phyloP scores from a whole-genome alignment of 2,888 invertebrate genomes.

The Bellardia pandia region DNA sequence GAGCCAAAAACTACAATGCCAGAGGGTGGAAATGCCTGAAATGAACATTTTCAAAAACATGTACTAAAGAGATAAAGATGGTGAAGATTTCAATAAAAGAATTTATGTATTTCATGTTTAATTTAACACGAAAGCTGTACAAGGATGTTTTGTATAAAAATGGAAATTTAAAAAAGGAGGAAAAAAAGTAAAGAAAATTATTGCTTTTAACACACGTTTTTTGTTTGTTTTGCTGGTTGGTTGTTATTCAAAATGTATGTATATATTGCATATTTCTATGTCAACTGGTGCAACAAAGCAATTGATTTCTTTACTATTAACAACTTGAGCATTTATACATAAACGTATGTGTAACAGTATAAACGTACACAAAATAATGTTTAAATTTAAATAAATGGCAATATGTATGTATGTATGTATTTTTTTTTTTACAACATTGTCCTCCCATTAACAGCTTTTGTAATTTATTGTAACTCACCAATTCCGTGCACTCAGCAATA shows the following conservation, averaged over 20 bases:
- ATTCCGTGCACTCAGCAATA: constrained; percentile 95
- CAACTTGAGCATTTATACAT: not conserved
- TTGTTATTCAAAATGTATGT: not conserved
- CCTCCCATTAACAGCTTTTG: constrained; percentile 3
- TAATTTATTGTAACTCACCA: constrained; percentile 85
- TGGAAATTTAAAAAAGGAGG: constrained; percentile 1
- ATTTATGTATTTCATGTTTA: constrained; percentile 31
- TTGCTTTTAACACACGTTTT: constrained; percentile 9
- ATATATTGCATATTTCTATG: not conserved
- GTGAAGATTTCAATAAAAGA: constrained; percentile 36
- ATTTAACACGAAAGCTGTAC: constrained; percentile 26
- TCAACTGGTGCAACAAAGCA: not conserved
- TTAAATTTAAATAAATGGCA: constrained; percentile 39
- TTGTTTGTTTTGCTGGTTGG: not conserved
- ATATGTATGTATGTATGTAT: too few species aligned
- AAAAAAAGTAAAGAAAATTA: not conserved
- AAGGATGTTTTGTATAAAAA: not conserved
- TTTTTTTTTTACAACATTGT: not conserved
- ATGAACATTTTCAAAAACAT: not conserved
- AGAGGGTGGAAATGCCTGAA: constrained; percentile 89
- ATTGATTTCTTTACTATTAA: constrained; percentile 1
- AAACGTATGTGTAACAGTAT: too few species aligned
- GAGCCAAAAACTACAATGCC: constrained; percentile 98
- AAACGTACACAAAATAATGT: not conserved
- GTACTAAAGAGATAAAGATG: not conserved